Conservation (phyloP, 1,140 invertebrate species). For the Magallana angulata region DNA sequence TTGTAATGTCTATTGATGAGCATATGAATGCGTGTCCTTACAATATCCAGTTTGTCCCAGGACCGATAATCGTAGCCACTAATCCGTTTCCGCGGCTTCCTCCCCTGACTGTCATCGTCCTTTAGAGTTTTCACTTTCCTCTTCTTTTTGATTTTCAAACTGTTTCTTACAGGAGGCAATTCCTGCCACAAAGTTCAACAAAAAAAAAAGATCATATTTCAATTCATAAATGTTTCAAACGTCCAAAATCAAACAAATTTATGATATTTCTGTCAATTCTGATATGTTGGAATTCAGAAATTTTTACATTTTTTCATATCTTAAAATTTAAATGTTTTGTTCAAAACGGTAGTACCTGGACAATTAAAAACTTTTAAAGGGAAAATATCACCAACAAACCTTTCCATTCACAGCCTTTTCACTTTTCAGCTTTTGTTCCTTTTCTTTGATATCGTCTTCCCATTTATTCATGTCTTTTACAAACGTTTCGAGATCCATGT, state of each 20-base stretch:
- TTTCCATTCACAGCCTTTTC: slow-evolving; percentile 57
- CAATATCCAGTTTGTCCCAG: slow-evolving; percentile 91
- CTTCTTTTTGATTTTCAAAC: slow-evolving; percentile 74
- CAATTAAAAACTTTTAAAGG: too few relatives aligned
- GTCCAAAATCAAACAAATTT: too few relatives aligned
- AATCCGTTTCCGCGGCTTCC: slow-evolving; percentile 79
- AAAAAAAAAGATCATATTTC: too few relatives aligned
- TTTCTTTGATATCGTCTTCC: slow-evolving; percentile 91
- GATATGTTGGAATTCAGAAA: too few relatives aligned
- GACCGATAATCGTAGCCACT: slow-evolving; percentile 84
- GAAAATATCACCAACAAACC: background rate
- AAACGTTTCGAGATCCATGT: slow-evolving; percentile 86
- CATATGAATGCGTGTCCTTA: slow-evolving; percentile 73
- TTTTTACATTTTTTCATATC: too few relatives aligned
- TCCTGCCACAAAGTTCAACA: slow-evolving; percentile 54
- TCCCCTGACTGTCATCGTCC: slow-evolving; percentile 49
- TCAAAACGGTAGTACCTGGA: too few relatives aligned
- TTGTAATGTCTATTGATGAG: too few relatives aligned
- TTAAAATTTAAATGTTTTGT: too few relatives aligned
- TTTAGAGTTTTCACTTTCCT: slow-evolving; percentile 71
- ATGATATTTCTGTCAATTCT: too few relatives aligned
- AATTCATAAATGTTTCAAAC: too few relatives aligned
- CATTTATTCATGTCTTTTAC: slow-evolving; percentile 89
- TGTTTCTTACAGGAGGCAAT: slow-evolving; percentile 81
- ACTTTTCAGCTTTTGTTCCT: slow-evolving; percentile 84